Conservation (phyloP, 2,888 invertebrate species). For the Microctonus hyperodae region DNA sequence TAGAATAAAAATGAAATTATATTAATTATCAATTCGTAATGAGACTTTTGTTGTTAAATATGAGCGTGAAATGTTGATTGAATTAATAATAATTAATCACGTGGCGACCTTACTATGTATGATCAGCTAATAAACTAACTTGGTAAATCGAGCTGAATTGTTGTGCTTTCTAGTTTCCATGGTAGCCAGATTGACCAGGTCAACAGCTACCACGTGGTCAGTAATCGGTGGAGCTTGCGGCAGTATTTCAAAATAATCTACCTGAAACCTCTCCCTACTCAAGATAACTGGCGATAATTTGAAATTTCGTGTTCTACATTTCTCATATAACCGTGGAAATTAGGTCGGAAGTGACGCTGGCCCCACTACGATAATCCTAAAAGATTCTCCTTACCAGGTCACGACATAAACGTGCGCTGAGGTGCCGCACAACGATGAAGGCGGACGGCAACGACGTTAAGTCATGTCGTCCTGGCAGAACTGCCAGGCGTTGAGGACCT, state of each 20-base stretch:
- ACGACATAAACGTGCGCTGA: slow-evolving; percentile 18
- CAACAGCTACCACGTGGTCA: slow-evolving; percentile 60
- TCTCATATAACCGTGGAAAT: slow-evolving; percentile 16
- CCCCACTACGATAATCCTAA: slow-evolving; percentile 19
- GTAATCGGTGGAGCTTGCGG: slow-evolving; percentile 35
- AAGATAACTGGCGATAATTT: slow-evolving; percentile 10
- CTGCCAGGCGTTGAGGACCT: slow-evolving; percentile 24
- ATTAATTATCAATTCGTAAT: neutral
- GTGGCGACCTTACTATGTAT: slow-evolving; percentile 54
- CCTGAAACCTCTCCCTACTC: neutral
- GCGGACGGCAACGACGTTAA: slow-evolving; percentile 5
- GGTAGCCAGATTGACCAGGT: slow-evolving; percentile 60
- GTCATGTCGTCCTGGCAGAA: slow-evolving; percentile 25
- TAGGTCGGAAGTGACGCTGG: slow-evolving; percentile 34
- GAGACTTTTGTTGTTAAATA: neutral
- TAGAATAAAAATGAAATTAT: neutral
- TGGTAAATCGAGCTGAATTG: slow-evolving; percentile 40
- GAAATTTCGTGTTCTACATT: slow-evolving; percentile 33
- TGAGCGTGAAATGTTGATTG: too few species aligned
- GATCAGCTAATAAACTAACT: slow-evolving; percentile 44
- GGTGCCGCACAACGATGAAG: slow-evolving; percentile 20
- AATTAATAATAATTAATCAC: slow-evolving; percentile 31
- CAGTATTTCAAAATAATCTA: slow-evolving; percentile 16
- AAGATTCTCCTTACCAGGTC: slow-evolving; percentile 19
- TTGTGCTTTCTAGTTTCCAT: slow-evolving; percentile 58